These are phyloP conservation scores for Latrodectus elegans DNA, from an alignment of 2,888 invertebrate species.

Conservation along the genomic window DNA sequence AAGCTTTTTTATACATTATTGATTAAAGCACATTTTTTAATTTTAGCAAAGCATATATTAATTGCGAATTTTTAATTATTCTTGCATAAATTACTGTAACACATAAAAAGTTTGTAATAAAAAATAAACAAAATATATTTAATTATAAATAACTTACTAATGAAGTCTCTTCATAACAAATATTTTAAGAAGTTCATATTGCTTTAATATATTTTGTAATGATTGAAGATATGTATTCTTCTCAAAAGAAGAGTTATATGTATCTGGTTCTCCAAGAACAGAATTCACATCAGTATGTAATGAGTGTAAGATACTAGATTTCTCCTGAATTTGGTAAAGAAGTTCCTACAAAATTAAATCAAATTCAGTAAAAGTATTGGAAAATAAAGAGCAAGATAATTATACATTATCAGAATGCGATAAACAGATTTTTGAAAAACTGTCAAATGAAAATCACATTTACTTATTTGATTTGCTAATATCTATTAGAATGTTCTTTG, in stretches of 20 bases:
- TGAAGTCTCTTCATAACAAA: background rate
- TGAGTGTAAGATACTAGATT: background rate
- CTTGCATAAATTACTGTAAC: background rate
- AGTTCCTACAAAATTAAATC: conserved; percentile 25
- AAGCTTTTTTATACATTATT: too few relatives aligned
- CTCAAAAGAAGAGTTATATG: conserved; percentile 7
- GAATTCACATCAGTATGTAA: conserved; percentile 7
- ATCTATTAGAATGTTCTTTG: too few relatives aligned
- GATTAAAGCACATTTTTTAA: background rate
- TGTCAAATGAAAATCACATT: too few relatives aligned
- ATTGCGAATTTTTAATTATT: background rate
- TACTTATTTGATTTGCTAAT: too few relatives aligned
- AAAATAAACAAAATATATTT: background rate
- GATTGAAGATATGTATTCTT: conserved; percentile 7
- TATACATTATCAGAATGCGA: background rate
- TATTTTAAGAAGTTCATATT: conserved; percentile 22
- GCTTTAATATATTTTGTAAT: conserved; percentile 20
- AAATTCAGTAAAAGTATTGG: background rate
- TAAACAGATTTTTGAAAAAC: background rate
- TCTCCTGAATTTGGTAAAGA: conserved; percentile 7
- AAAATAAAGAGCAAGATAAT: background rate
- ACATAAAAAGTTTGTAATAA: background rate
- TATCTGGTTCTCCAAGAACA: conserved; percentile 13
- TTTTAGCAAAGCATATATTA: background rate
- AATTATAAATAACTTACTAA: conserved; percentile 27